These are phyloP conservation scores for Pyrgilauda ruficollis DNA, from an alignment of 2,113 vertebrate genomes.

Conservation along the genomic window DNA sequence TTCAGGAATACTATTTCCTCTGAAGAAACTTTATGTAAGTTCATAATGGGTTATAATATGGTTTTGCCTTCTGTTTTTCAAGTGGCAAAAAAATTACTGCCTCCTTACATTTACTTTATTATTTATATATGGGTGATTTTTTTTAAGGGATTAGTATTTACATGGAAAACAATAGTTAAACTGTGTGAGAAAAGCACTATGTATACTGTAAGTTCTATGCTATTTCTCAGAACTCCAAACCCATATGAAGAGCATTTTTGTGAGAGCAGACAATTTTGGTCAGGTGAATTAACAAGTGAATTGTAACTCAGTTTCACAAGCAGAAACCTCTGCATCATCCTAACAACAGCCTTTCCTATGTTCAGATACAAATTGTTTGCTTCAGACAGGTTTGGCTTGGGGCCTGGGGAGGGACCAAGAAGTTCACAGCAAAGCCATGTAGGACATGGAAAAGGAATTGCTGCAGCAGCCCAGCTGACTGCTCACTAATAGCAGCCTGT, in stretches of 20 bases:
- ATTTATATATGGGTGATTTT: neutral
- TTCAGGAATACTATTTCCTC: neutral
- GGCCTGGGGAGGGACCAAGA: neutral
- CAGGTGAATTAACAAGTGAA: neutral
- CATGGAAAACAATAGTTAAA: neutral
- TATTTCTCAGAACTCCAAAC: neutral
- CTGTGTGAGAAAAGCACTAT: neutral
- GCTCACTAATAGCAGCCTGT: neutral
- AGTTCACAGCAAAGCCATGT: neutral
- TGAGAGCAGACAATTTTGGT: neutral
- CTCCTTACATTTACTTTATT: accelerated
- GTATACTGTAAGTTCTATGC: neutral
- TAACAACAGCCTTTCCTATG: neutral
- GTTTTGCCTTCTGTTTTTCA: neutral
- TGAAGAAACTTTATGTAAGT: neutral
- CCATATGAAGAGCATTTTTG: neutral
- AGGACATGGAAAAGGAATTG: neutral
- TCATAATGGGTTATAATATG: neutral
- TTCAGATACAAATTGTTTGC: neutral
- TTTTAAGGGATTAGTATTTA: neutral
- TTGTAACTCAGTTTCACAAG: neutral
- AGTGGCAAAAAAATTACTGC: neutral
- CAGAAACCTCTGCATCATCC: neutral
- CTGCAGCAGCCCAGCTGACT: neutral
- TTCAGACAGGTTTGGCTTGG: neutral